Percentiles rank a stretch among this genome's conserved stretches.
Conservation (phyloP, 2,797 vertebrate genomes). For the Melanotaenia nigrans region DNA sequence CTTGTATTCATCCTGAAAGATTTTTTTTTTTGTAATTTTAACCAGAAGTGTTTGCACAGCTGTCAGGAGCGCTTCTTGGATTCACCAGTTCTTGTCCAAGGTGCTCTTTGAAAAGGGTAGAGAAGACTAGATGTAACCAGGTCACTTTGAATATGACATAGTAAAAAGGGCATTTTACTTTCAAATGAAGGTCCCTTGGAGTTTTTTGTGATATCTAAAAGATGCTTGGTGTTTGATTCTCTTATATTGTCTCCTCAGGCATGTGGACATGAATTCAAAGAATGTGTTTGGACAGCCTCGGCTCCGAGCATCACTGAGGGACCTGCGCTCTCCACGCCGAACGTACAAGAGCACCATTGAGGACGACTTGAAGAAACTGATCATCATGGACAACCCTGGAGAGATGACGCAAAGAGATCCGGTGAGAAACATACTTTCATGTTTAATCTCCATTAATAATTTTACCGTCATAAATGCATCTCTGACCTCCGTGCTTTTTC, state of each 20-base stretch:
- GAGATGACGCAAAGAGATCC: slow-evolving; percentile 80
- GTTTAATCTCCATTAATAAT: background rate
- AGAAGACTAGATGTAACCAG: background rate
- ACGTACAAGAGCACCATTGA: slow-evolving; percentile 92
- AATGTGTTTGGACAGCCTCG: slow-evolving; percentile 94
- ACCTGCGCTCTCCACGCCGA: slow-evolving; percentile 91
- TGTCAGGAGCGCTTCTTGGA: background rate
- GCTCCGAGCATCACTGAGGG: slow-evolving; percentile 90
- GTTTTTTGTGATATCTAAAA: background rate
- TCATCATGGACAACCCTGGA: slow-evolving; percentile 90
- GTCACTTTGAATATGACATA: too few species aligned
- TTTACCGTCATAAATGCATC: background rate
- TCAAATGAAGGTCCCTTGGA: too few species aligned
- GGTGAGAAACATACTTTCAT: slow-evolving; percentile 58
- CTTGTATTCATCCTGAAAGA: too few species aligned
- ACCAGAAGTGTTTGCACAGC: too few species aligned
- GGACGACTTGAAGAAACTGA: slow-evolving; percentile 93
- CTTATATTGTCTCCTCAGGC: slow-evolving; percentile 75
- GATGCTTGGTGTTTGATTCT: background rate
- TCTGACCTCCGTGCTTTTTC: slow-evolving; percentile 16
- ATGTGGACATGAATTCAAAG: slow-evolving; percentile 88
- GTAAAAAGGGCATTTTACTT: too few species aligned
- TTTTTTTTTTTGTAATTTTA: too few species aligned
- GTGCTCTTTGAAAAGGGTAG: background rate
- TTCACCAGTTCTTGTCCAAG: background rate